Conservation (phyloP, 1,140 invertebrate genomes). For the Ridgeia piscesae region DNA sequence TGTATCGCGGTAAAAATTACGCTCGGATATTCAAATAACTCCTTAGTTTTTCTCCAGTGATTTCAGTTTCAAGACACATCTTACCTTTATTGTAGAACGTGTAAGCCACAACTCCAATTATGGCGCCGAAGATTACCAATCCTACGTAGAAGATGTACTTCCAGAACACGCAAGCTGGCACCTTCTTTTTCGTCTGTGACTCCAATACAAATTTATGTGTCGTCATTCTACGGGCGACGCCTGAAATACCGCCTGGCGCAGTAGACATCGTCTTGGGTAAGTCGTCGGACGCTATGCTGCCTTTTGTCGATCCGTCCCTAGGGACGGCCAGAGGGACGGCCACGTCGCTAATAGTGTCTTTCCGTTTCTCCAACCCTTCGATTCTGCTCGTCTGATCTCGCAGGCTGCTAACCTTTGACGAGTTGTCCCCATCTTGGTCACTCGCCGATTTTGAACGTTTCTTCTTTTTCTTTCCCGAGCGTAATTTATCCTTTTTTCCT, state of each 20-base stretch:
- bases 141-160: background rate
- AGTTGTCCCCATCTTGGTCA: background rate
- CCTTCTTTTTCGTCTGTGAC: background rate
- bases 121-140: background rate
- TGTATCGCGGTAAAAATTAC: background rate
- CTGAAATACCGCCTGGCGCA: background rate
- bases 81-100: background rate
- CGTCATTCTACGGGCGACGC: background rate
- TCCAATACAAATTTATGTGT: background rate
- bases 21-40: too few relatives aligned
- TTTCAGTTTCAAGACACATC: too few relatives aligned
- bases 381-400: background rate
- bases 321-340: background rate
- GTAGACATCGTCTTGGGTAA: background rate
- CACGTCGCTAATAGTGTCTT: background rate
- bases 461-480: background rate
- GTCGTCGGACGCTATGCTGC: background rate
- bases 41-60: too few relatives aligned
- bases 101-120: background rate
- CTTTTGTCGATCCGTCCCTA: background rate
- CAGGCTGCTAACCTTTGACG: background rate
- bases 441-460: background rate
- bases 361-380: background rate
- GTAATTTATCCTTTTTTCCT: background rate
- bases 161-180: background rate